phyloP scores from a whole-genome alignment of 2,113 vertebrate genomes.

The Etia nguti region DNA sequence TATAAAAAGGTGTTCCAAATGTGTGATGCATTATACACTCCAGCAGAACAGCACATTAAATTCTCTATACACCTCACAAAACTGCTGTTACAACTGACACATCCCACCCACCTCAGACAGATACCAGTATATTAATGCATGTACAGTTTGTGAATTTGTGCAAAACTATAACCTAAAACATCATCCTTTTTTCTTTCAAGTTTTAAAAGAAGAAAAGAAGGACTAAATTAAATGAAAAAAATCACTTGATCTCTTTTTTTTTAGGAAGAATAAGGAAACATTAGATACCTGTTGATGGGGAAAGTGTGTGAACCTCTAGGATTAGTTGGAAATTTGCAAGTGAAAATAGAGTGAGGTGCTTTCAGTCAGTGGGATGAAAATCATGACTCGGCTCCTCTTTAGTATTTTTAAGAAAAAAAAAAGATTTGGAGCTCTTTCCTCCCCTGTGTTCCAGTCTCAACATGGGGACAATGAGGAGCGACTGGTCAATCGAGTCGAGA shows the following conservation, averaged over 20 bases:
- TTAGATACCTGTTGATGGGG: background rate
- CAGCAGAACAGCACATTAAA: background rate
- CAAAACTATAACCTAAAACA: background rate
- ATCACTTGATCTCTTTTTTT: accelerated
- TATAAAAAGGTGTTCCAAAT: background rate
- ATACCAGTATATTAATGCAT: background rate
- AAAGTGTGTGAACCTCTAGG: background rate
- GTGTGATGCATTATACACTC: background rate
- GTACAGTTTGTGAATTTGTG: background rate
- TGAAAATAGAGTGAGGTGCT: background rate
- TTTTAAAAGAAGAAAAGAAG: background rate
- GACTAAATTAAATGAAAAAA: background rate
- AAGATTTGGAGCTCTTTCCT: background rate
- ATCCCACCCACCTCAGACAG: background rate
- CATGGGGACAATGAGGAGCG: background rate
- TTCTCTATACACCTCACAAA: background rate
- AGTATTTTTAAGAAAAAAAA: background rate
- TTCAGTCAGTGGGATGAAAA: background rate
- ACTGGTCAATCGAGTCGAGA: background rate
- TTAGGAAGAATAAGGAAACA: background rate
- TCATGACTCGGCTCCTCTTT: background rate
- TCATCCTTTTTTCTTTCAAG: background rate
- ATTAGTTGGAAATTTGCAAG: background rate
- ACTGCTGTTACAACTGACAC: background rate
- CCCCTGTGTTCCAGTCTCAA: accelerated